Evolutionary conservation across 2,113 vertebrate species (phyloP).

Genomic region (Trematocara variabile): DNA sequence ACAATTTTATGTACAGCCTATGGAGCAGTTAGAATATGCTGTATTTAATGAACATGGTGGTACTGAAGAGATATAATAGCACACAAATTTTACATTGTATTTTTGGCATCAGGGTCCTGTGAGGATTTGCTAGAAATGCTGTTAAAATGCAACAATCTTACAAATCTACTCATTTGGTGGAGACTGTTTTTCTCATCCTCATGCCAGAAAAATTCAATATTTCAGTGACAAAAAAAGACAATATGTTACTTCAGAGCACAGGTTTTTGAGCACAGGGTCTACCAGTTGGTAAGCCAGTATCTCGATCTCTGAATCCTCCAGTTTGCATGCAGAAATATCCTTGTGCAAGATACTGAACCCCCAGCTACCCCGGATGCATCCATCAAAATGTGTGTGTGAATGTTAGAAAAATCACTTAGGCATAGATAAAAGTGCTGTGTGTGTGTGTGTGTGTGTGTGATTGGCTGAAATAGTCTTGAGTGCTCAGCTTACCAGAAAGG

Average conservation of each 20-base stretch:
- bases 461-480: background rate
- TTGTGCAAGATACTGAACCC: background rate
- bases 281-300: background rate
- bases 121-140: background rate
- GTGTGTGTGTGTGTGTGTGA: background rate
- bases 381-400: background rate
- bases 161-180: background rate
- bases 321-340: background rate
- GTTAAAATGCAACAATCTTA: background rate
- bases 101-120: background rate
- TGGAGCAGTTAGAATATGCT: background rate
- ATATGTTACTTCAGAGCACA: background rate
- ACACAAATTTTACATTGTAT: background rate
- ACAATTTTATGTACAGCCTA: background rate
- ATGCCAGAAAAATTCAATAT: background rate
- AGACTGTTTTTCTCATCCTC: background rate
- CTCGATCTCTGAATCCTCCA: background rate
- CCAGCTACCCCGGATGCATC: background rate
- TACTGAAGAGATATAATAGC: background rate
- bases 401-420: background rate
- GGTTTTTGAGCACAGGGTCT: background rate
- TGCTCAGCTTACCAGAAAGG: background rate
- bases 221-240: background rate
- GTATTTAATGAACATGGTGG: background rate
- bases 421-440: background rate